phyloP scores from a whole-genome alignment of 2,113 vertebrate genomes.

The Sinocyclocheilus anshuiensis region DNA sequence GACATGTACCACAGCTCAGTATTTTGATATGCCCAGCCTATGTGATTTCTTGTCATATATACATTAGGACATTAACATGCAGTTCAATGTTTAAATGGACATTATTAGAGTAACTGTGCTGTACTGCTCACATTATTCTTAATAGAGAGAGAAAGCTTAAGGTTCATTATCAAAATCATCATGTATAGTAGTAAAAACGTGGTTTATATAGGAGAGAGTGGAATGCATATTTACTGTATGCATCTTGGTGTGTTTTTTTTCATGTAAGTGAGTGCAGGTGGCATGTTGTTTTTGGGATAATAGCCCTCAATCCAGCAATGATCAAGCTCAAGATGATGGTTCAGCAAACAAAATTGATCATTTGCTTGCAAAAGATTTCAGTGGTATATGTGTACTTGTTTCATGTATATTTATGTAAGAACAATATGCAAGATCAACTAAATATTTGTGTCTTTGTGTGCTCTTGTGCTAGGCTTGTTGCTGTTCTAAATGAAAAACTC shows the following conservation, averaged over 20 bases:
- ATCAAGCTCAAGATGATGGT: background rate
- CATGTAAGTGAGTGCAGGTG: background rate
- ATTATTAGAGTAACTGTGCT: background rate
- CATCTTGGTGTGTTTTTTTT: background rate
- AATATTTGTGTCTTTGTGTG: background rate
- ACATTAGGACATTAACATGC: background rate
- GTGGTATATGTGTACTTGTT: background rate
- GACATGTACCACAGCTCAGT: background rate
- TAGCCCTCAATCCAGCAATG: background rate
- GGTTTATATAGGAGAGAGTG: background rate
- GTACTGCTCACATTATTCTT: background rate
- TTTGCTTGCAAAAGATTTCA: background rate
- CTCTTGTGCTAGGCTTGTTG: background rate
- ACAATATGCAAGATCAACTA: background rate
- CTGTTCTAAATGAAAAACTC: background rate
- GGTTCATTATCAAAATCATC: background rate
- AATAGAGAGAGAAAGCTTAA: background rate
- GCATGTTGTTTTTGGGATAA: background rate
- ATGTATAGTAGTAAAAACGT: background rate
- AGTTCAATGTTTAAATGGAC: background rate
- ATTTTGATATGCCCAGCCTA: background rate
- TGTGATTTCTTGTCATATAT: background rate
- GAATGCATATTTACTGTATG: background rate
- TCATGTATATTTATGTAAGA: background rate
- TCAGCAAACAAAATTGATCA: background rate